Base-by-base conservation (phyloP, 2,797 vertebrate species). In the Etheostoma perlongum region DNA sequence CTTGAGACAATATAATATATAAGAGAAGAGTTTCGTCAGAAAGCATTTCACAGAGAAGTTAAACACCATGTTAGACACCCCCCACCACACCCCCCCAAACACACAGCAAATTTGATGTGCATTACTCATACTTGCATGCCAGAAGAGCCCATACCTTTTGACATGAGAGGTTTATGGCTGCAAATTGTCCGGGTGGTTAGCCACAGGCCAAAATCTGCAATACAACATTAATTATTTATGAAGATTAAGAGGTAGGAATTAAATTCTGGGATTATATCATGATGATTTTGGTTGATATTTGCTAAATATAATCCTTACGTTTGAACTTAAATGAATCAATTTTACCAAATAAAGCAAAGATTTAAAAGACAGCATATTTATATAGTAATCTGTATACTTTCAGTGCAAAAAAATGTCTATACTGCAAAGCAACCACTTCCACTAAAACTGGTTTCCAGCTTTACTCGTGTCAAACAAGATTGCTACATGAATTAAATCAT, bases 121-220 rank as follows among this genome's bases (percentile, higher is more conserved):
- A 13, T 14, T 58, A 15, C 55, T 78, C 13, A 4, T 15, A 68
- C 30, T 64, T 19, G 53, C 11, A 59, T 21, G 40, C 51, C 30
- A 53, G 47, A 44, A 23, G 42, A 79, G 47, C 74, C 60, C 54
- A 69, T 72, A 83, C 69, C 70, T 72, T 76, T 82, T 78, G 61
- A 85, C 74, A 80, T 84, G 69, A 48, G 84, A 79, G 76, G 59
- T 78, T 88, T 75, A 65, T 40, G 64, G 76, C 76, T 52, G 66
- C 67, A 84, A 85, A 86, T 67, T 64, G 64, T 54, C 78, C 9
- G 49, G 40, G 65, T 62, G 66, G 75, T 81, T 86, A 60, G 86
- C 84, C 85, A 89, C 76, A 68, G 85, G 84, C 79, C 60, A 86
- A 86, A 79, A 82, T 79, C 63, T 72, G 58, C 61, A 79, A 66